These are phyloP conservation scores for Aphelocoma californica DNA, from an alignment of 2,797 vertebrate genomes.

Conservation along the genomic window DNA sequence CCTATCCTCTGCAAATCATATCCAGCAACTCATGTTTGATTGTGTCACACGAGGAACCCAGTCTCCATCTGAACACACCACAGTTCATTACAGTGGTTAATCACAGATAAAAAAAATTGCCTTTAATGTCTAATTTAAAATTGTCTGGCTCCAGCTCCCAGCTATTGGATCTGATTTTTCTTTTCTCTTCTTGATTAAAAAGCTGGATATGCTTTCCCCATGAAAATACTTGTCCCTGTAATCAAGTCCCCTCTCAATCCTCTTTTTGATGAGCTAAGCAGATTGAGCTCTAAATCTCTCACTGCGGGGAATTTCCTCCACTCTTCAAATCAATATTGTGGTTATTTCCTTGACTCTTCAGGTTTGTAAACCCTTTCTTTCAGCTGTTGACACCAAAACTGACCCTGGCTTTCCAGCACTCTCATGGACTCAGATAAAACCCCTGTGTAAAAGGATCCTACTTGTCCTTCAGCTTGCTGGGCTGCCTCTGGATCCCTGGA, in stretches of 20 bases:
- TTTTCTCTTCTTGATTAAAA: slow-evolving; percentile 56
- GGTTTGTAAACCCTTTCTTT: background rate
- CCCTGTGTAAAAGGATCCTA: background rate
- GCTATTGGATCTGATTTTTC: slow-evolving; percentile 7
- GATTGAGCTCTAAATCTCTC: slow-evolving; percentile 56
- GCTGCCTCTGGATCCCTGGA: background rate
- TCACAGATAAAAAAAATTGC: background rate
- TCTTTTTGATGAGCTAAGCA: slow-evolving; percentile 66
- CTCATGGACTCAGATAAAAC: background rate
- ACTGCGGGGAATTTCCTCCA: slow-evolving; percentile 26
- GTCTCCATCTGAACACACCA: background rate
- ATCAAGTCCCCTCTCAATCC: slow-evolving; percentile 63
- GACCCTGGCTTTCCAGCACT: background rate
- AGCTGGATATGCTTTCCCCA: slow-evolving; percentile 21
- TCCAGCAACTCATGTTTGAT: background rate
- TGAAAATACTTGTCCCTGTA: slow-evolving; percentile 49
- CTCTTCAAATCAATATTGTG: slow-evolving; percentile 41
- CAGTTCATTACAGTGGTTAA: background rate
- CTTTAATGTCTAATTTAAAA: slow-evolving; percentile 47
- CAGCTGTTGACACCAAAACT: background rate
- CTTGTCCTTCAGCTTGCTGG: background rate
- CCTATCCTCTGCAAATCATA: background rate
- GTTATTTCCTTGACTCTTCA: slow-evolving; percentile 15
- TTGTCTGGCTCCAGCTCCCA: background rate
- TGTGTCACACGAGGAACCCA: background rate